Conservation (phyloP, 2,888 invertebrate genomes). For the Gibbula magus region DNA sequence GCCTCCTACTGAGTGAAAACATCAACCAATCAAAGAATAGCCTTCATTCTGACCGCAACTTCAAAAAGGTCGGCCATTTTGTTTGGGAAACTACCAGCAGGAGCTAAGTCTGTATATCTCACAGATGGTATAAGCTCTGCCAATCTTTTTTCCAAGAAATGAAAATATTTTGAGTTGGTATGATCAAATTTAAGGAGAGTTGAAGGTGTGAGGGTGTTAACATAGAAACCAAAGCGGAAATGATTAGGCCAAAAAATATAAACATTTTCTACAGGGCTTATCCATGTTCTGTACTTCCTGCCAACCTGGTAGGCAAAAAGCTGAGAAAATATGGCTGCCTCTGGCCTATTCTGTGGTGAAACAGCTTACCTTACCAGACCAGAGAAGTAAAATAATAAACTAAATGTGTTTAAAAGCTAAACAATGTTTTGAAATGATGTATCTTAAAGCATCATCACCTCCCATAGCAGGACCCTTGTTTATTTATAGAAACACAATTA, state of each 20-base stretch:
- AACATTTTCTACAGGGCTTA: background rate
- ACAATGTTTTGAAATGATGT: constrained; percentile 6
- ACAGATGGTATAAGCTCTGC: background rate
- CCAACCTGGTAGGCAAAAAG: background rate
- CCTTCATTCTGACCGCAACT: background rate
- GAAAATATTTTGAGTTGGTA: constrained; percentile 19
- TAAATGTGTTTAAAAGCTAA: constrained; percentile 13
- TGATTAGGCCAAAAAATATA: constrained; percentile 18
- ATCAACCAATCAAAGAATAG: background rate
- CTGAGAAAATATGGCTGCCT: background rate
- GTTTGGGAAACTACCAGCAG: background rate
- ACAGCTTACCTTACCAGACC: constrained; percentile 4
- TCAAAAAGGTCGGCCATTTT: background rate
- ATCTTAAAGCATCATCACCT: background rate
- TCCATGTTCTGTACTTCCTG: background rate
- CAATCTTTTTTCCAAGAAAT: constrained; percentile 17
- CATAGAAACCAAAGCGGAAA: constrained; percentile 15
- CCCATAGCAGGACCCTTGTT: background rate
- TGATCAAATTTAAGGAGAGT: constrained; percentile 21
- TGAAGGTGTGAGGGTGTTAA: constrained; percentile 1
- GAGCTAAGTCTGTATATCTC: background rate
- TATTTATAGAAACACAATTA: background rate
- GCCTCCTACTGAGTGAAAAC: background rate
- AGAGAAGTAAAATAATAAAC: background rate
- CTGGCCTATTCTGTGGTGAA: background rate